Evolutionary conservation across 2,797 vertebrate species (phyloP).

Genomic region (Balearica regulorum): DNA sequence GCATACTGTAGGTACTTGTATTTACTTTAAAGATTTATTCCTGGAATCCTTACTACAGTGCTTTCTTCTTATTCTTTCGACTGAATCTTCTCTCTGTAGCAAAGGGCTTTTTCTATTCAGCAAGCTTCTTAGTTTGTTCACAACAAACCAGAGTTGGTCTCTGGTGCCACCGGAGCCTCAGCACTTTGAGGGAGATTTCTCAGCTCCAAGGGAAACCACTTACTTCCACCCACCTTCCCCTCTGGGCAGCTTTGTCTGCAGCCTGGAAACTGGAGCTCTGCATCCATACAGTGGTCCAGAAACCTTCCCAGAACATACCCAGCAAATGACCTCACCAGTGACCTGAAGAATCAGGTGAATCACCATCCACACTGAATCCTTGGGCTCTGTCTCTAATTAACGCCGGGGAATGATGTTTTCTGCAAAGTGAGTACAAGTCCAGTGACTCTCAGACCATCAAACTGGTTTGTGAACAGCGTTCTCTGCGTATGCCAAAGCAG

Average conservation of each 20-base stretch:
- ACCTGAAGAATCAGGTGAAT: not conserved
- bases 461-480: not conserved
- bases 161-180: not conserved
- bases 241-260: not conserved
- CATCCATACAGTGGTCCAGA: not conserved
- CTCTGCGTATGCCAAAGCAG: not conserved
- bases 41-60: not conserved
- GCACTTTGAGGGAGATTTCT: not conserved
- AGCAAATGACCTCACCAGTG: not conserved
- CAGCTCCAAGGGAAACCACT: not conserved
- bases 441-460: not conserved
- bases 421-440: not conserved
- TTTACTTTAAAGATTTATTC: not conserved
- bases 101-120: not conserved
- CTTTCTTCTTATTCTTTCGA: not conserved
- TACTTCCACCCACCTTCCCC: not conserved
- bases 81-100: not conserved
- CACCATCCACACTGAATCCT: not conserved
- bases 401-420: not conserved
- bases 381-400: not conserved
- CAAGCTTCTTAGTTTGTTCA: not conserved
- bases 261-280: not conserved
- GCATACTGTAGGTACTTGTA: not conserved
- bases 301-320: not conserved
- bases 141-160: not conserved